Percentiles rank a stretch among this genome's conserved stretches.
Evolutionary conservation across 1,140 invertebrate genomes (phyloP).

Genomic region (Megathymus violae): DNA sequence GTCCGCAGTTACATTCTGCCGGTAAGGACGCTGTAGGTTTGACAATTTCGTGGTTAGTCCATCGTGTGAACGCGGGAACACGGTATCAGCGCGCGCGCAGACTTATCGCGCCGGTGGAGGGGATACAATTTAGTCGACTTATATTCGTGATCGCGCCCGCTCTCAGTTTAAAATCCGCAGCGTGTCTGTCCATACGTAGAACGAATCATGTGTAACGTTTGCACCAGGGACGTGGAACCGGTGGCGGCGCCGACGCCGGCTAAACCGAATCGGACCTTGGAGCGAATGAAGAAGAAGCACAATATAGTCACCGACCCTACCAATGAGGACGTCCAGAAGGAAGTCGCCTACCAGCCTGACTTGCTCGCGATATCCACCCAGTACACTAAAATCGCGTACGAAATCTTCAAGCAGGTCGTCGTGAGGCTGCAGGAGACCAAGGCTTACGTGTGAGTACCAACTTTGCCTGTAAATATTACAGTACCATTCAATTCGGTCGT

Average conservation of each 20-base stretch:
- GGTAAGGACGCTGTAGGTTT: neutral
- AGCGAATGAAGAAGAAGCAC: slow-evolving; percentile 72
- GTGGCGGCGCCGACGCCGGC: slow-evolving; percentile 41
- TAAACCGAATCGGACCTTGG: slow-evolving; percentile 53
- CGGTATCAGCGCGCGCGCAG: slow-evolving; percentile 40
- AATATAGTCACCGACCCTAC: slow-evolving; percentile 68
- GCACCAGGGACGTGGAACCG: slow-evolving; percentile 58
- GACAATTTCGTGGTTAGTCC: slow-evolving; percentile 9
- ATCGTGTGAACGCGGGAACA: slow-evolving; percentile 22
- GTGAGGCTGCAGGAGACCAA: slow-evolving; percentile 68
- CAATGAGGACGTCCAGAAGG: slow-evolving; percentile 62
- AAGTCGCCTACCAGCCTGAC: slow-evolving; percentile 76
- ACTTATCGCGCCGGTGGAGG: slow-evolving; percentile 46
- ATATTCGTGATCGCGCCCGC: slow-evolving; percentile 56
- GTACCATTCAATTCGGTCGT: too few relatives aligned
- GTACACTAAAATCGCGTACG: slow-evolving; percentile 66
- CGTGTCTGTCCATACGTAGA: slow-evolving; percentile 30
- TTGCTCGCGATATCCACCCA: slow-evolving; percentile 74
- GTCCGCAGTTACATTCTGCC: neutral
- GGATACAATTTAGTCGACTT: slow-evolving; percentile 61
- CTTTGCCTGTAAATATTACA: too few relatives aligned
- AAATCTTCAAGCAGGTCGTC: slow-evolving; percentile 59
- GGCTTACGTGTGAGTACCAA: slow-evolving; percentile 70
- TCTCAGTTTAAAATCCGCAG: slow-evolving; percentile 45
- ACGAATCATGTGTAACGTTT: slow-evolving; percentile 75